phyloP scores from a whole-genome alignment of 2,113 vertebrate species.

The Engystomops pustulosus region DNA sequence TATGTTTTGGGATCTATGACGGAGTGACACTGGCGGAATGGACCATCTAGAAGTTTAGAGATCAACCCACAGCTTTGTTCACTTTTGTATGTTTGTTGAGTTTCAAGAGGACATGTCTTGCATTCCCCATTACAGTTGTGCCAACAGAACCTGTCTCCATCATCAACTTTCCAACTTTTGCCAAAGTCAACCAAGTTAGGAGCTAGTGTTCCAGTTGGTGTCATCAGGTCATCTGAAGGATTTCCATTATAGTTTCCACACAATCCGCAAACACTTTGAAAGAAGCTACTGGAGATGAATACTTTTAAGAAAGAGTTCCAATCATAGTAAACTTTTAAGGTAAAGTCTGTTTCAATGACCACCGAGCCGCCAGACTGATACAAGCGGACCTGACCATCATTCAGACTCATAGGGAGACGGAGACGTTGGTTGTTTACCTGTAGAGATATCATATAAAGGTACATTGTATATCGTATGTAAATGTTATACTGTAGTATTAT shows the following conservation, averaged over 20 bases:
- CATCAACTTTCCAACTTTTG: constrained; percentile 66
- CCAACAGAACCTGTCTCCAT: constrained; percentile 61
- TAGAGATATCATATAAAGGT: background rate
- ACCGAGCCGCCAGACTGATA: constrained; percentile 70
- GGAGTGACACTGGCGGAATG: constrained; percentile 61
- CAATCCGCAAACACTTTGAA: constrained; percentile 38
- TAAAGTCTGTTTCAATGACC: constrained; percentile 68
- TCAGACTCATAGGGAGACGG: constrained; percentile 70
- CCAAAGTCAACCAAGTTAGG: constrained; percentile 61
- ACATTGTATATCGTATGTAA: too few species aligned
- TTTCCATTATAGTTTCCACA: constrained; percentile 65
- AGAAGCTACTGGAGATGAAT: constrained; percentile 61
- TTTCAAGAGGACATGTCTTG: constrained; percentile 62
- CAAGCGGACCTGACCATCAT: constrained; percentile 65
- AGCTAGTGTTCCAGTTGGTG: constrained; percentile 58
- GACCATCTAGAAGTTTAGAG: constrained; percentile 58
- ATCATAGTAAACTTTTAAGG: constrained; percentile 72
- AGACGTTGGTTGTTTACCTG: constrained; percentile 73
- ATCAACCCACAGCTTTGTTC: constrained; percentile 69
- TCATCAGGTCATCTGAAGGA: constrained; percentile 61
- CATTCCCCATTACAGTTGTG: constrained; percentile 67
- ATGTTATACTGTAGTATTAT: too few species aligned
- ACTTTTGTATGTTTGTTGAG: constrained; percentile 46
- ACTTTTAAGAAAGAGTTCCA: constrained; percentile 73
- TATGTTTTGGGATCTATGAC: constrained; percentile 62